Base-by-base conservation (phyloP, 2,797 vertebrate genomes). In the Sebastes itinus region DNA sequence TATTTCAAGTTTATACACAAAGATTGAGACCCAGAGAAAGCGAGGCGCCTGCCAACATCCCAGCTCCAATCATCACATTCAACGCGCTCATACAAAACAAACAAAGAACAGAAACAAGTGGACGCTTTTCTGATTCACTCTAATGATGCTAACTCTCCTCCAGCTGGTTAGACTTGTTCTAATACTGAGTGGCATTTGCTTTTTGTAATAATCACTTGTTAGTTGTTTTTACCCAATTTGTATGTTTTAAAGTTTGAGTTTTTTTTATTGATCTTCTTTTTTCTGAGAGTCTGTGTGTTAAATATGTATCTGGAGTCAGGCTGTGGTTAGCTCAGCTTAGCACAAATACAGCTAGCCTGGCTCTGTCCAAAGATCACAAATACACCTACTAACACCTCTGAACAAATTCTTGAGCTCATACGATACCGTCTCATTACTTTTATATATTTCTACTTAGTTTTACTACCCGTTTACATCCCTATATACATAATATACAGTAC, bases 1-100 rank as follows among this genome's bases (percentile, higher is more conserved):
- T 27, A 84, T 84, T 84, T 77, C 81, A 88, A 91, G 88, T 89
- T 91, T 84, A 76, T 66, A 84, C 78, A 88, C 87, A 88, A 20
- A 78, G 69, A 65, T 61, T 66, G n/a, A 75, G 60, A 71, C 72
- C 55, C 73, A 67, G 16, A 62, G 28, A 66, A 4, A 2, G 11
- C 2, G 28, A 75, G 76, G 4, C 14, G 46, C 46, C 35, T 62
- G 73, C 83, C 72, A 82, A 72, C 79, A 82, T 35, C 55, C 58
- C 69, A 3, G 42, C 58, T 62, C 64, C 55, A 14, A 32, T 71
- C 56, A n/a, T 27, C 78, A 52, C 70, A 66, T 23, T 56, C 61
- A 63, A 58, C n/a, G 4, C 23, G n/a, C 63, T 70, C 72, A 14
- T 10, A 74, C 52, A 28, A n/a, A 35, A 35, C 72, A 65, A 35